Evolutionary conservation across 2,797 vertebrate genomes (phyloP).

Genomic region (Semotilus atromaculatus): DNA sequence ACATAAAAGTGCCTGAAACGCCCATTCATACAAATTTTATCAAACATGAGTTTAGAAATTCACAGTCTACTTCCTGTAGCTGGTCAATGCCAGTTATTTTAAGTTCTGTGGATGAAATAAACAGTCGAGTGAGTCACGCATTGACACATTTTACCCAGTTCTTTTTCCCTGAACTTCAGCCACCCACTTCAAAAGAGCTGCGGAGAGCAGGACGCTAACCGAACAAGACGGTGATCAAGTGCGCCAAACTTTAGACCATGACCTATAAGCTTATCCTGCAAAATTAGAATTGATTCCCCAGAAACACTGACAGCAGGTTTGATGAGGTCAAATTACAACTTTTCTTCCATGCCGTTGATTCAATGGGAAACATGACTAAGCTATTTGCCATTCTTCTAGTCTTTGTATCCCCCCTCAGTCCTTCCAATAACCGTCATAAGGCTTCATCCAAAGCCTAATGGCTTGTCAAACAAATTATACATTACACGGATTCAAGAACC

Average conservation of each 20-base stretch:
- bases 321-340: constrained; percentile 50
- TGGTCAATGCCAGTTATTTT: not conserved
- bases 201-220: constrained; percentile 17
- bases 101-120: not conserved
- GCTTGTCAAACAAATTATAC: constrained; percentile 39
- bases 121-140: not conserved
- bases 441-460: constrained; percentile 18
- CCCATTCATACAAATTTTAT: too few relatives aligned
- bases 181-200: constrained; percentile 15
- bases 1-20: not conserved
- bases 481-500: constrained; percentile 32
- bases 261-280: constrained; percentile 40
- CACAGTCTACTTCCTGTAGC: not conserved
- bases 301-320: constrained; percentile 35
- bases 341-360: constrained; percentile 45
- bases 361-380: constrained; percentile 39
- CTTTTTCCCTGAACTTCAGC: not conserved
- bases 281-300: constrained; percentile 34
- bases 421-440: constrained; percentile 37
- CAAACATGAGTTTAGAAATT: too few relatives aligned
- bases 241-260: constrained; percentile 31
- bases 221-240: constrained; percentile 43
- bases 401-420: not conserved
- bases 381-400: constrained; percentile 33
- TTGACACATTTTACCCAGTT: constrained; percentile 8